Evolutionary conservation across 2,113 vertebrate species (phyloP).

Genomic region (Stictonetta naevosa): DNA sequence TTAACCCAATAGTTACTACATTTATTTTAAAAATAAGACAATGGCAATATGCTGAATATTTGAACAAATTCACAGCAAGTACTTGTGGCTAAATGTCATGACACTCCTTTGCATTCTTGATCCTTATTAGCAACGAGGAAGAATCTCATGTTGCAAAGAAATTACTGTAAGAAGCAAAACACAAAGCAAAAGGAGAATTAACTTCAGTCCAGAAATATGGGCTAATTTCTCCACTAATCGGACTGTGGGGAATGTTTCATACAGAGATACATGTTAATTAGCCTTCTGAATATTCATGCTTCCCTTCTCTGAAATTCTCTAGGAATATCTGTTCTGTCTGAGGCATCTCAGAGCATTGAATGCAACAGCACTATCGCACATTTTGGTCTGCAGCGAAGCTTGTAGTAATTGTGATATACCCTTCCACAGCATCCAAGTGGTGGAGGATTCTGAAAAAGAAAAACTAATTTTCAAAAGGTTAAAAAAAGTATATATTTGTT

Average conservation of each 20-base stretch:
- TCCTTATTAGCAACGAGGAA: background rate
- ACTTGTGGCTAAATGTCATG: background rate
- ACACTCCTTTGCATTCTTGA: background rate
- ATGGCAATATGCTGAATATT: background rate
- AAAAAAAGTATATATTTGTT: background rate
- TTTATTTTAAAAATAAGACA: slow-evolving; percentile 32
- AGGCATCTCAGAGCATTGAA: background rate
- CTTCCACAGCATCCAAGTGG: background rate
- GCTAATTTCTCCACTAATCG: slow-evolving; percentile 48
- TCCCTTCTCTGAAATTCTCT: slow-evolving; percentile 10
- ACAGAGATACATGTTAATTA: slow-evolving; percentile 55
- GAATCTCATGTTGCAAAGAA: background rate
- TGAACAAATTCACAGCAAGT: background rate
- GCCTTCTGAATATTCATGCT: slow-evolving; percentile 49
- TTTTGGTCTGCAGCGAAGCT: background rate
- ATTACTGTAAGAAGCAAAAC: slow-evolving; percentile 18
- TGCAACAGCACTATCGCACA: background rate
- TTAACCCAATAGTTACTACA: background rate
- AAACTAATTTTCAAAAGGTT: background rate
- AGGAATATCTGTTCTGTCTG: background rate
- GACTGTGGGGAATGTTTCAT: slow-evolving; percentile 39
- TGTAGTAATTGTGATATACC: background rate
- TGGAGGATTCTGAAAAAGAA: background rate
- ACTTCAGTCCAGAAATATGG: slow-evolving; percentile 28
- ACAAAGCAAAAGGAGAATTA: slow-evolving; percentile 13